Base-by-base conservation (phyloP, 2,797 vertebrate species). In the Brotula barbata region DNA sequence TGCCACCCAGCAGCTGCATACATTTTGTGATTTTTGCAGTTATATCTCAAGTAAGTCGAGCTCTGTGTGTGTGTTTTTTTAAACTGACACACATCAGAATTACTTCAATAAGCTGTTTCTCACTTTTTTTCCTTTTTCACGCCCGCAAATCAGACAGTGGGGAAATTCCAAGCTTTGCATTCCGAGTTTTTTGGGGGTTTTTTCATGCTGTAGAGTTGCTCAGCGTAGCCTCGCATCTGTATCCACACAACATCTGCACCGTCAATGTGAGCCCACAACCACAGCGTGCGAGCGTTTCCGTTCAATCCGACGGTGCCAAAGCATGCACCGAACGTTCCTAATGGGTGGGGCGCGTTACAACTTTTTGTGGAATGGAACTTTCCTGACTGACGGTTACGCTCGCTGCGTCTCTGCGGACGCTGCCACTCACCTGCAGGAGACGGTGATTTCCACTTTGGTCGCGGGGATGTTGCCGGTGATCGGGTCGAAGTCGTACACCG, bases 391-490 rank as follows among this genome's bases (percentile, higher is more conserved):
- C 12, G 37, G 3, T 3, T 14, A 14, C 64, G 19, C 58, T 44
- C 44, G 6, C 2, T 7, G 19, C 40, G 6, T 16, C 23, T 42
- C 55, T 7, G 40, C 23, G 37, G 48, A 25, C 65, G 47, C 41
- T 1, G 40, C 45, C 1, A 46, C 94, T 89, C 90, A 97, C 96
- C 96, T 95, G 94, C 95, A 97, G 40, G 96, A 98, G 65, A 97
- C 95, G 33, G 94, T 97, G 85, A 97, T 92, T 82, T 98, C 96
- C 82, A 98, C 95, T 85, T 96, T 96, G 62, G 96, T 96, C 75
- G 95, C 94, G 19, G 96, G 95, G 72, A 96, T 94, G 89, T 93
- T 94, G 54, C 92, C 94, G 54, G 90, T 90, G 71, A 96, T 90
- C 55, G 94, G 94, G 84, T 96, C 95, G 85, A 95, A 94, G 84